phyloP scores from a whole-genome alignment of 1,140 invertebrate genomes.

The Papilio machaon region DNA sequence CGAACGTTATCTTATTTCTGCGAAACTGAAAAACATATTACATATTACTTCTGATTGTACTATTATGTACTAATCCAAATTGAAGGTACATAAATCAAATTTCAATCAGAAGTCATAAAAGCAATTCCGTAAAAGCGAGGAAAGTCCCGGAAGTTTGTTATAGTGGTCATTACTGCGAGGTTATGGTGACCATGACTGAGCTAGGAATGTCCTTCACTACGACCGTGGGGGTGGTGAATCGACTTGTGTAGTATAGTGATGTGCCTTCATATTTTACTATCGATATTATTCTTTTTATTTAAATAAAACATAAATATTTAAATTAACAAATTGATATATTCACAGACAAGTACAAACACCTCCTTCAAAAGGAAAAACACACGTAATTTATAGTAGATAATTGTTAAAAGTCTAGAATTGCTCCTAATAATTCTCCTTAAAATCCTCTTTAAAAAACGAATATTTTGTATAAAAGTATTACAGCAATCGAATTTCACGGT shows the following conservation, averaged over 20 bases:
- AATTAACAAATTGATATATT: too few species aligned
- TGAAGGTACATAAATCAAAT: background rate
- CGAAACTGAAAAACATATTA: background rate
- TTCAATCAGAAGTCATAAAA: background rate
- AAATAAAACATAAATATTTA: background rate
- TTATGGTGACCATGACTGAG: constrained; percentile 50
- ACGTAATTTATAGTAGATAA: background rate
- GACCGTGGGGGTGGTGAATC: constrained; percentile 16
- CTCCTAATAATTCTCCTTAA: background rate
- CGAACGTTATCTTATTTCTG: background rate
- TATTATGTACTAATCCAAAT: background rate
- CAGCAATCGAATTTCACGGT: background rate
- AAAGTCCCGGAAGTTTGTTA: constrained; percentile 31
- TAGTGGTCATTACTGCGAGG: constrained; percentile 40
- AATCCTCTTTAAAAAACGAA: background rate
- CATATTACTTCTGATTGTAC: background rate
- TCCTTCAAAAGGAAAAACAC: too few species aligned
- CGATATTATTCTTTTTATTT: constrained; percentile 7
- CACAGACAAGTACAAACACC: too few species aligned
- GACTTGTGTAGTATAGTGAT: background rate
- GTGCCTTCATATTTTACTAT: background rate
- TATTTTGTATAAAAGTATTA: background rate
- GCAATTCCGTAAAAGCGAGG: background rate
- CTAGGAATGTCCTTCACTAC: constrained; percentile 47
- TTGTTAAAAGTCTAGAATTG: background rate